phyloP scores from a whole-genome alignment of 2,797 vertebrate species.

The Falco naumanni region DNA sequence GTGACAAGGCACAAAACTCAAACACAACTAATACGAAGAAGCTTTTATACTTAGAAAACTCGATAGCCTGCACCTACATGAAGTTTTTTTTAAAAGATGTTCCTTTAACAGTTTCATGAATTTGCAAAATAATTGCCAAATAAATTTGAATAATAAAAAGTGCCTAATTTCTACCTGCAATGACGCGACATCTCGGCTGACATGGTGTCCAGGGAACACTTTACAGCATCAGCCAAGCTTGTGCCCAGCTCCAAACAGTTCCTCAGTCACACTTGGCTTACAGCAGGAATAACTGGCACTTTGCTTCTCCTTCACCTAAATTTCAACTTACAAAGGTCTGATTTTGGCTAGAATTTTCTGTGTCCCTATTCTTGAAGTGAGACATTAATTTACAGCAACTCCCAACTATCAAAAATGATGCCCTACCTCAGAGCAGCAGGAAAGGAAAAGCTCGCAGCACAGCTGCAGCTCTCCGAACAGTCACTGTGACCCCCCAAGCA shows the following conservation, averaged over 20 bases:
- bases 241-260: background rate
- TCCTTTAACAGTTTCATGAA: background rate
- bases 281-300: background rate
- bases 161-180: background rate
- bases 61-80: background rate
- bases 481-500: background rate
- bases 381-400: background rate
- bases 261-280: background rate
- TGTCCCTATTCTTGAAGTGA: background rate
- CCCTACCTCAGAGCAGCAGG: background rate
- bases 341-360: background rate
- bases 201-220: accelerated
- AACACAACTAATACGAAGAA: background rate
- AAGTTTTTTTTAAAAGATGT: background rate
- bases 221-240: background rate
- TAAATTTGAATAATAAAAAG: background rate
- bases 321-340: background rate
- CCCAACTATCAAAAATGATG: background rate
- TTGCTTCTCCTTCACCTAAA: background rate
- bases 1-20: background rate
- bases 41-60: background rate
- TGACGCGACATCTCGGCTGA: accelerated
- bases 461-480: background rate
- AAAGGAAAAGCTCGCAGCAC: background rate
- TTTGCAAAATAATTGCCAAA: background rate